Base-by-base conservation (phyloP, 2,888 invertebrate species). In the Cyaniris semiargus region DNA sequence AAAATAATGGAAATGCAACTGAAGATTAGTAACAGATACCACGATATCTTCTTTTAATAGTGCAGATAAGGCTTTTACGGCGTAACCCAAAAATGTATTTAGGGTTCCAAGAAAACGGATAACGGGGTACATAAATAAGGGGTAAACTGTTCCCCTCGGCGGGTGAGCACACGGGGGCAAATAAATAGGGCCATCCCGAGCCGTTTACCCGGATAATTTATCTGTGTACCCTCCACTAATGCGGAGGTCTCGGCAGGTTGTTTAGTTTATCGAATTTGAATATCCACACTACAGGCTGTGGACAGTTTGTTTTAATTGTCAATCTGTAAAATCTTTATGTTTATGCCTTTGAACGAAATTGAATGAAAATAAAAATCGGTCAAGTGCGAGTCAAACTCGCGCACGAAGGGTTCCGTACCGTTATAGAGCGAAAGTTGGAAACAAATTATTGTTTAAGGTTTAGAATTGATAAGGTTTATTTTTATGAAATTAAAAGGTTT, bases 201-300 rank as follows among this genome's bases (percentile, higher is more conserved):
- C 74, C 74, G 27, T 48, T 53, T 74, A 74, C 10, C 74, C 74
- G 53, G 74, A 18, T 74, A 66, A 74, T 74, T 74, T 72, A 72
- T 74, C 74, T 27, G 53, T 74, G 38, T 72, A 53, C 48, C 53
- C 74, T 74, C 18, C 60, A 23, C 60, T 66, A 18, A 27, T 18
- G 66, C 15, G 27, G 27, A 31, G 27, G 27, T 66, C 10, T 23
- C 27, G 66, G 27, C 60, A 66, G 23, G 60, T 23, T 66, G 21
- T 66, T 23, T 27, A 13, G 23, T 66, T 13, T 1, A 13, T 66
- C 5, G 1, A 13, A 66, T 23, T 66, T 66, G 0, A 58, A 21
- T 58, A 10, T 21, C 3, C 10, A n/a, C 3, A 53, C 7, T 44
- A 44, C 53, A 53, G 53, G 53, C 4, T 53, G 53, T 10, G 10